Evolutionary conservation across 2,797 vertebrate species (phyloP), one percentile per base, ranked within the genome.

Genomic region (Pseudomugil tenellus): DNA sequence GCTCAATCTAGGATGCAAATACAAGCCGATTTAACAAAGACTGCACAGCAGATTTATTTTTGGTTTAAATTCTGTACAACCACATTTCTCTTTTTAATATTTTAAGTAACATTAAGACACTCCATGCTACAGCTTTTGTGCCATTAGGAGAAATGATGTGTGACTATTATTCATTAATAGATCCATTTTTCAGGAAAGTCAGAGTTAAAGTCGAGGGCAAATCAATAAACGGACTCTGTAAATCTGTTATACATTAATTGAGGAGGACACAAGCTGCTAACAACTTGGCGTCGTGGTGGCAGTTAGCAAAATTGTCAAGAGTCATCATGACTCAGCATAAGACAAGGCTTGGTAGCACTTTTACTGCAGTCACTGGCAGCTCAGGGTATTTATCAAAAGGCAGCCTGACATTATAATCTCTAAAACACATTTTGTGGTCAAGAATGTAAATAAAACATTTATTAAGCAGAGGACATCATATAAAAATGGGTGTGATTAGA

Each of bases 1-100:
- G 86, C 85, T 99, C 98, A 9, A 98, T 97, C 98, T 99, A 74
- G 0, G 16, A 51, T 29, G 21, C 5, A 64, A 26, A 26, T 8
- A 41, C 16, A 56, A 0, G 32, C 14, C 7, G 35, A 63, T 49
- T 61, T 28, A 65, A 19, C 19, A n/a, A 58, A 10, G 13, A 51
- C 0, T 2, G 2, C 3, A 43, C 29, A 31, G 29, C n/a, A n/a
- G n/a, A n/a, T n/a, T n/a, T 29, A 3, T 29, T 29, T 6, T 29
- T 3, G 3, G 29, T 14, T 41, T 19, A 41, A 14, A 25, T 0
- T 14, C 21, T 51, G 4, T 51, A 29, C 29, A 4, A 28, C 46
- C 25, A 25, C 6, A 2, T 6, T 53, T 26, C 28, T 6, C 16
- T 43, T 43, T n/a, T 43, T 3, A 3, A 51, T 25, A 63, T 66